Base-by-base conservation (phyloP, 2,113 vertebrate species). In the Myotis yumanensis region DNA sequence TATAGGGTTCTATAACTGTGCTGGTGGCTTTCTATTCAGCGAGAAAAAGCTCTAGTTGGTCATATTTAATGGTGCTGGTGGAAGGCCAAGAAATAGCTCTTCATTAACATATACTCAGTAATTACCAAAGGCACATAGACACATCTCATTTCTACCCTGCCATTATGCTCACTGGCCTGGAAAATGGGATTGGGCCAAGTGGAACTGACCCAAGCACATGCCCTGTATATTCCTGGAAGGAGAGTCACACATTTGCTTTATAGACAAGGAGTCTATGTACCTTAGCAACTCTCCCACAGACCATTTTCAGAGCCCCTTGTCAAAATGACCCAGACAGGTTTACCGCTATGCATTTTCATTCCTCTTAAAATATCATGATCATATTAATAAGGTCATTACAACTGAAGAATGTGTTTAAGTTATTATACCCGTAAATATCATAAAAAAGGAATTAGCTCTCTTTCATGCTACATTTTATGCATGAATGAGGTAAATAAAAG, bases 121-220 rank as follows among this genome's bases (percentile, higher is more conserved):
- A 96, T 96, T 97, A 95, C 77, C 90, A 95, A 93, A 96, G 91
- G 96, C 96, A 89, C 95, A 96, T 48, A 96, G 97, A 97, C 92
- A 97, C 95, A 94, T 96, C 92, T 97, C 96, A 97, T 97, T 96
- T 96, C 94, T 92, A 94, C 86, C 90, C 94, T 89, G 96, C 96
- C 95, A 96, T 97, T 96, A 97, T 91, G 94, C 46, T 97, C 97
- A 95, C 20, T 90, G 86, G 97, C 88, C 73, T 93, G 94, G 93
- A 96, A 98, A 97, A 98, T 72, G n/a, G 69, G 96, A 93, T 76
- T 62, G 97, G 96, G 92, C 86, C 72, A 98, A 92, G 68, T 95
- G 93, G 95, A 94, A 97, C 81, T 73, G 51, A 71, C 96, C 97
- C 96, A 96, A 96, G 83, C 71, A 77, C 90, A 95, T 30, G 40